Evolutionary conservation across 2,113 vertebrate species (phyloP).

Genomic region (Sitta europaea): DNA sequence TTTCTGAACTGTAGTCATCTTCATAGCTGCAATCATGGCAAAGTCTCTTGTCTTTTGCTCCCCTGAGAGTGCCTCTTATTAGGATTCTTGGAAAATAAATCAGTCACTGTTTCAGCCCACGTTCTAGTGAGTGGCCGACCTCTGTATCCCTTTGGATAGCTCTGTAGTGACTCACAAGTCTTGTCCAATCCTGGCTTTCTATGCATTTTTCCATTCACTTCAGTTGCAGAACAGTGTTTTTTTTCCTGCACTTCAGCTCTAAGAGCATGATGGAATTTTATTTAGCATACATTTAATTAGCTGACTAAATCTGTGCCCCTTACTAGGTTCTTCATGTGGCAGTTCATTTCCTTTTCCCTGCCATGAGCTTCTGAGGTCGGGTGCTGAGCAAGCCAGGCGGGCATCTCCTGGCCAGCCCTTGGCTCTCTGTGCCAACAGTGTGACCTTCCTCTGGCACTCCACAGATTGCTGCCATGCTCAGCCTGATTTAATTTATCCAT

Average conservation of each 20-base stretch:
- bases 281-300: neutral
- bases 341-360: neutral
- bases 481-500: neutral
- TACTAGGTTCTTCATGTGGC: neutral
- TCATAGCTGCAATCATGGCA: neutral
- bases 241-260: neutral
- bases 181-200: constrained; percentile 62
- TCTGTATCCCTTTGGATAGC: constrained; percentile 68
- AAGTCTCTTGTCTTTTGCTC: constrained; percentile 38
- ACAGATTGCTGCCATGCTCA: neutral
- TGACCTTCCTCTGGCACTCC: neutral
- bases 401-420: neutral
- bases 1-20: constrained; percentile 16
- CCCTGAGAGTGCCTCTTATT: constrained; percentile 62
- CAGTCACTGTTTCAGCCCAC: constrained; percentile 65
- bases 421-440: neutral
- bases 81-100: constrained; percentile 74
- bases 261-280: neutral
- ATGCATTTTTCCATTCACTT: constrained; percentile 64
- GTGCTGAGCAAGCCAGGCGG: neutral
- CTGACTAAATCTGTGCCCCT: neutral
- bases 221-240: constrained; percentile 10
- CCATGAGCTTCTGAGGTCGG: neutral
- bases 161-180: constrained; percentile 69
- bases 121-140: constrained; percentile 59